These are phyloP conservation scores for Athene noctua DNA, from an alignment of 2,113 vertebrate genomes.

Conservation along the genomic window DNA sequence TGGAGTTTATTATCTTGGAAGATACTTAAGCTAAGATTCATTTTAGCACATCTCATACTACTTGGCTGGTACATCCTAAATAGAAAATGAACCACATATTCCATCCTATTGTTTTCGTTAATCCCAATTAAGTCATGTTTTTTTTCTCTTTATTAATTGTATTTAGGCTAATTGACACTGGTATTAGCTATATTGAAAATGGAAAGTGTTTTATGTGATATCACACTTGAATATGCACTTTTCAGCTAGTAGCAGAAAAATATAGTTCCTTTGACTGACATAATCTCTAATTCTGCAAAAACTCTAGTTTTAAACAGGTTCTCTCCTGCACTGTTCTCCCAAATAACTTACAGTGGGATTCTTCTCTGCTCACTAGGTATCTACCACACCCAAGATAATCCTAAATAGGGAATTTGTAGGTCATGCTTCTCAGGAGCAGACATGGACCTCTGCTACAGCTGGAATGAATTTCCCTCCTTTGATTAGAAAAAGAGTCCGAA, in stretches of 20 bases:
- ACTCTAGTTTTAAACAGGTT: background rate
- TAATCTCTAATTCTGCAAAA: background rate
- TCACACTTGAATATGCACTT: background rate
- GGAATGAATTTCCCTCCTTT: background rate
- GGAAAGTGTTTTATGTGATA: background rate
- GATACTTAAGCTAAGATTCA: background rate
- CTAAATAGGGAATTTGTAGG: background rate
- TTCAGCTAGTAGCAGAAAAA: background rate
- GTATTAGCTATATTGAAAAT: background rate
- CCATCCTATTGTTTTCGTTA: background rate
- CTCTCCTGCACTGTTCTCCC: background rate
- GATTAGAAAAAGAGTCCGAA: background rate
- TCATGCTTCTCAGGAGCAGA: background rate
- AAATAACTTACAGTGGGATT: background rate
- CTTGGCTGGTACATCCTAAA: background rate
- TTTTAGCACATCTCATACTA: background rate
- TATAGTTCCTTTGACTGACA: background rate
- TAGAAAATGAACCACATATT: background rate
- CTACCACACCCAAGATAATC: background rate
- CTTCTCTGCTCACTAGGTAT: background rate
- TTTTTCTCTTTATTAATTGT: background rate
- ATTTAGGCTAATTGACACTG: background rate
- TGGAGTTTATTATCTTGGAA: slow-evolving; percentile 5
- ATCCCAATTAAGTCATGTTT: background rate
- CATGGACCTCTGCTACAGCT: background rate